phyloP scores from a whole-genome alignment of 2,888 invertebrate species.

The Caenorhabditis sp. region DNA sequence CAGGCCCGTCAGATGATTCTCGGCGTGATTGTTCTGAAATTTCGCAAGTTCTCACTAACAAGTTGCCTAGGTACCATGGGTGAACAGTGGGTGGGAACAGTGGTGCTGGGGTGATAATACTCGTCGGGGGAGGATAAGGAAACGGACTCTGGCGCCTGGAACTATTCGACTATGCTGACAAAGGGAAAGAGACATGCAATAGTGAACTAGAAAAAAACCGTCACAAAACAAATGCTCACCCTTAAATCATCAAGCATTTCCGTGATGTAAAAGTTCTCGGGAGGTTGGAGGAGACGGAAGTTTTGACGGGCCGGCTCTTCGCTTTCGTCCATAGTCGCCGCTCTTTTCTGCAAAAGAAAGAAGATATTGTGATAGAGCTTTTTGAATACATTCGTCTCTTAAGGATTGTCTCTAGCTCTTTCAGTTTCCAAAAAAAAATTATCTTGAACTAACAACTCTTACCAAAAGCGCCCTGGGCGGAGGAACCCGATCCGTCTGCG shows the following conservation, averaged over 20 bases:
- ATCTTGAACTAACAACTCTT: background rate
- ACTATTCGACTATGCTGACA: background rate
- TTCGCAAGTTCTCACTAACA: background rate
- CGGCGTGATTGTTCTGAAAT: conserved; percentile 51
- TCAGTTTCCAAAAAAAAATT: no score
- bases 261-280: conserved; percentile 73
- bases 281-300: conserved; percentile 72
- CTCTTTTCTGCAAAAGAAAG: conserved; percentile 36
- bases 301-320: conserved; percentile 63
- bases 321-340: conserved; percentile 60
- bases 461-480: conserved; percentile 42
- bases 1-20: conserved; percentile 26
- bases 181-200: background rate
- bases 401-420: no score
- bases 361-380: no score
- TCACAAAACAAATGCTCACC: conserved; percentile 33
- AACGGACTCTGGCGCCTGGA: conserved; percentile 33
- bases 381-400: no score
- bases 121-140: conserved; percentile 18
- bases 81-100: background rate
- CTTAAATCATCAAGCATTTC: conserved; percentile 77
- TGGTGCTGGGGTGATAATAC: background rate
- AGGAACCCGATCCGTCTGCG: conserved; percentile 49
- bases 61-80: conserved; percentile 8
- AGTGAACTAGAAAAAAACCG: background rate